Percentiles rank a stretch among this genome's conserved stretches.
Conservation (phyloP, 2,113 vertebrate genomes). For the Propithecus coquereli region DNA sequence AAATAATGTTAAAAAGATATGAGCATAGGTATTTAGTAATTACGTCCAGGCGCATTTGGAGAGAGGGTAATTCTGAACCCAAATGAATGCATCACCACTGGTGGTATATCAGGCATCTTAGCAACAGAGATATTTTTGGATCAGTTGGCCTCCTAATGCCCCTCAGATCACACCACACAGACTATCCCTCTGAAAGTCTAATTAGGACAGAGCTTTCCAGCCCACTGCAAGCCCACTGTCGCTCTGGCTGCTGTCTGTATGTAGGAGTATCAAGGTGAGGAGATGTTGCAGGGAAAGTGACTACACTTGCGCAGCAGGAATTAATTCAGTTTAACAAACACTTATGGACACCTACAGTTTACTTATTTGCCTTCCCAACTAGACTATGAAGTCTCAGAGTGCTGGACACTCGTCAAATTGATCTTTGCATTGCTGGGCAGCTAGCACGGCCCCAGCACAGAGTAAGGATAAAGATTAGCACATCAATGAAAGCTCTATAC, state of each 20-base stretch:
- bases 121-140: constrained; percentile 52
- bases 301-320: neutral
- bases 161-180: neutral
- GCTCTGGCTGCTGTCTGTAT: neutral
- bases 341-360: neutral
- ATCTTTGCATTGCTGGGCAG: neutral
- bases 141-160: neutral
- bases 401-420: neutral
- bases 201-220: constrained; percentile 20
- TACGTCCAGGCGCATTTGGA: neutral
- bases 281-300: neutral
- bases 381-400: neutral
- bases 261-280: neutral
- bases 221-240: neutral
- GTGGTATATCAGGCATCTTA: constrained; percentile 8
- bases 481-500: neutral
- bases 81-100: constrained; percentile 14
- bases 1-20: neutral
- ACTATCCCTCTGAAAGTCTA: neutral
- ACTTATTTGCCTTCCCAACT: neutral
- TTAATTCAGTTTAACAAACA: constrained; percentile 22
- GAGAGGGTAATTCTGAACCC: neutral
- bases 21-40: neutral
- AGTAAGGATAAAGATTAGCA: neutral
- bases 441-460: neutral